These are phyloP conservation scores for Todiramphus chloris DNA, from an alignment of 2,113 vertebrate genomes.

Conservation along the genomic window DNA sequence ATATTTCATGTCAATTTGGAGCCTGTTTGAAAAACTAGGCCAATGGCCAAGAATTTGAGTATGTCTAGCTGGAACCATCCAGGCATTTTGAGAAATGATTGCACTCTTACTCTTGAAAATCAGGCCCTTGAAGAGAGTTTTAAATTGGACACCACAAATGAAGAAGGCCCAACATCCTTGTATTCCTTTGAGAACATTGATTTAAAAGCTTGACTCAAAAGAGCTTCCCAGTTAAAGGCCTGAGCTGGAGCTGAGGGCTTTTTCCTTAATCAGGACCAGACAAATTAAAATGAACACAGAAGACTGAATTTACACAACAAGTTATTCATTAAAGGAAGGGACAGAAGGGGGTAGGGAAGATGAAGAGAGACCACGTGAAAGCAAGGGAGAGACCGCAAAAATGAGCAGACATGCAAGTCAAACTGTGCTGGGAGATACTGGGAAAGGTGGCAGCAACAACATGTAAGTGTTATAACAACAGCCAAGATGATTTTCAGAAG, in stretches of 20 bases:
- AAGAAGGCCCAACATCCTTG: neutral
- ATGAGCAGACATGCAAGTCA: neutral
- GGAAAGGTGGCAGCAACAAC: neutral
- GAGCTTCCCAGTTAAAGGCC: neutral
- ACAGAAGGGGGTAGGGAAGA: neutral
- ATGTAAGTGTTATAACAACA: neutral
- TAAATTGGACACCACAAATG: neutral
- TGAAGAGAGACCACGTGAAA: neutral
- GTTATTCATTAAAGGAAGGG: conserved; percentile 27
- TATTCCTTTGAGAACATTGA: neutral
- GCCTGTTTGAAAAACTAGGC: neutral
- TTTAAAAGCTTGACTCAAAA: neutral
- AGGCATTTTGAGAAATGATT: neutral
- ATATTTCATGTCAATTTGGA: neutral
- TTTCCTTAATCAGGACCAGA: neutral
- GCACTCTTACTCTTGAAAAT: neutral
- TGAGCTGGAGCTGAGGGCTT: neutral
- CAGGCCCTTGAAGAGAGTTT: neutral
- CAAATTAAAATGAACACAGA: conserved; percentile 59
- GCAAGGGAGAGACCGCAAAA: neutral
- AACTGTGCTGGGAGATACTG: neutral
- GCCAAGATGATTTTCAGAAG: neutral
- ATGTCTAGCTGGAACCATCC: neutral
- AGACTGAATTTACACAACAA: conserved; percentile 51
- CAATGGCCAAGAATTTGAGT: neutral